Conservation (phyloP, 2,113 vertebrate species). For the Osmerus mordax region DNA sequence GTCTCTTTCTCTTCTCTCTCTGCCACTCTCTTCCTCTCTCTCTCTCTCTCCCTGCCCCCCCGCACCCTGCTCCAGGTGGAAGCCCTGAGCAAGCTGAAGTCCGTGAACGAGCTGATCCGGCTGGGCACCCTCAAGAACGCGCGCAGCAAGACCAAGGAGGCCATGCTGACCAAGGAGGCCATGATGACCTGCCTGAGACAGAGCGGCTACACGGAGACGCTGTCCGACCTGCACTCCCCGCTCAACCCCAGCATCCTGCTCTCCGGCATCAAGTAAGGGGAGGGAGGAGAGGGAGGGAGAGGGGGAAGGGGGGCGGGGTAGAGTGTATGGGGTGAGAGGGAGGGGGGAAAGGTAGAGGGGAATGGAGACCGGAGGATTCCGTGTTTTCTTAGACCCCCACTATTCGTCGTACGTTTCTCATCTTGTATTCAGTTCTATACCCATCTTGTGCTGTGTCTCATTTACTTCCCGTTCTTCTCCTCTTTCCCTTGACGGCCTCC, state of each 20-base stretch:
- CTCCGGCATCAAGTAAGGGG: slow-evolving; percentile 88
- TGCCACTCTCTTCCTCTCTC: background rate
- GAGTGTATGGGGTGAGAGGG: background rate
- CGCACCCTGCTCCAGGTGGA: slow-evolving; percentile 78
- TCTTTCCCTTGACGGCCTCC: background rate
- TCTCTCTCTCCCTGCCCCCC: too few relatives aligned
- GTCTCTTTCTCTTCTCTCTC: background rate
- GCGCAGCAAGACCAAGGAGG: slow-evolving; percentile 87
- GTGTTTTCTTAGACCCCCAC: too few relatives aligned
- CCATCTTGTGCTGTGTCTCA: background rate
- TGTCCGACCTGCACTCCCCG: slow-evolving; percentile 90
- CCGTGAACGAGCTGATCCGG: slow-evolving; percentile 93
- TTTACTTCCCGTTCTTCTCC: background rate
- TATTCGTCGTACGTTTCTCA: too few relatives aligned
- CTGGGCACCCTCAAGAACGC: slow-evolving; percentile 87
- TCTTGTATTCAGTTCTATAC: too few relatives aligned
- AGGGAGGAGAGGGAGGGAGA: slow-evolving; percentile 44
- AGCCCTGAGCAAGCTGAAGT: slow-evolving; percentile 93
- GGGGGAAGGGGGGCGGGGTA: background rate
- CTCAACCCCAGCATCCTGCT: slow-evolving; percentile 90
- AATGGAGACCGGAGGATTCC: background rate
- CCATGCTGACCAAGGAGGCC: slow-evolving; percentile 88
- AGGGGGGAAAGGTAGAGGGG: too few relatives aligned
- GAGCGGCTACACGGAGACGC: slow-evolving; percentile 88
- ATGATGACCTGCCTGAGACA: slow-evolving; percentile 94